Conservation (phyloP, 2,888 invertebrate genomes). For the Odontocolon sp. region DNA sequence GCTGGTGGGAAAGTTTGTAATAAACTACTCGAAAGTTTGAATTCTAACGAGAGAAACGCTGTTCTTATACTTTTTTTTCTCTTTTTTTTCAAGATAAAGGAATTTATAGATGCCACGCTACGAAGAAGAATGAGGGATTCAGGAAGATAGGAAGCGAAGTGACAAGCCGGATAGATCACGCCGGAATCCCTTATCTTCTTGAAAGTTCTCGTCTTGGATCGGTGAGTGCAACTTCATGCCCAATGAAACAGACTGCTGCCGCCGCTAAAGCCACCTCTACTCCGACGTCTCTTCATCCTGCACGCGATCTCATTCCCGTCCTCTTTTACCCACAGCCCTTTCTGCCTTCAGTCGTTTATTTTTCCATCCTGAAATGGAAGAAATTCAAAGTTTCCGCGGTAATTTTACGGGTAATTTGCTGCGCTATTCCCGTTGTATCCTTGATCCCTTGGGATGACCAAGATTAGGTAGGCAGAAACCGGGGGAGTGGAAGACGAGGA, state of each 20-base stretch:
- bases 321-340: no score
- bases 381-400: conserved; percentile 67
- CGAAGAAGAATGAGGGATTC: conserved; percentile 42
- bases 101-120: conserved; percentile 26
- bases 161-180: conserved; percentile 55
- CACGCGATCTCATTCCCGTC: conserved; percentile 29
- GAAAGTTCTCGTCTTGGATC: conserved; percentile 64
- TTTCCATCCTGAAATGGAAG: conserved; percentile 62
- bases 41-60: conserved; percentile 38
- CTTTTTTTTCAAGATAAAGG: conserved; percentile 38
- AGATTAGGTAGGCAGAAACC: conserved; percentile 35
- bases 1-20: neutral
- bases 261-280: neutral
- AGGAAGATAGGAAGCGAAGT: conserved; percentile 40
- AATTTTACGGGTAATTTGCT: conserved; percentile 70
- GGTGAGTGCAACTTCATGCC: conserved; percentile 66
- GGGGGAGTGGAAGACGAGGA: neutral
- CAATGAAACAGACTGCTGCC: conserved; percentile 62
- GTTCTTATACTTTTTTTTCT: conserved; percentile 29
- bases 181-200: conserved; percentile 58
- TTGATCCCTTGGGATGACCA: conserved; percentile 55
- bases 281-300: conserved; percentile 28
- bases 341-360: conserved; percentile 47
- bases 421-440: conserved; percentile 52
- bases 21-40: conserved; percentile 9